Base-by-base conservation (phyloP, 2,888 invertebrate genomes). In the Quadroppia sp. region DNA sequence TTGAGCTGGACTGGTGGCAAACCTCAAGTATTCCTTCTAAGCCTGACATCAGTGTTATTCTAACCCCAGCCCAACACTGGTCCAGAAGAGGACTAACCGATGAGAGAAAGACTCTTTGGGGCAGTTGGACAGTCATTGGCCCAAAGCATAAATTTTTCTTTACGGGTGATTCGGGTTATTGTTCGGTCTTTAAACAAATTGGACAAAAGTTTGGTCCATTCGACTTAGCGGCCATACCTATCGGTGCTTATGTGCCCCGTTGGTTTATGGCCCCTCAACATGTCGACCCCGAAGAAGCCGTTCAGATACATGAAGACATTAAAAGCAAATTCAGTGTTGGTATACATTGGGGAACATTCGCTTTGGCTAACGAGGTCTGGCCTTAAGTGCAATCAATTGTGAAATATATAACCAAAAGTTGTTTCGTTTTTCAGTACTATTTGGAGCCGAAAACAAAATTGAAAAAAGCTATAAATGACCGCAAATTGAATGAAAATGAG, bases 261-360 rank as follows among this genome's bases (percentile, higher is more conserved):
- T 82, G 82, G 81, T 82, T 85, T 76, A 83, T 85, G 83, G 77
- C 78, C 28, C 78, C 80, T 15, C 84, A 84, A 76, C 85, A 85
- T 78, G 81, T 84, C 2, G 80, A 83, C 76, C 85, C 85, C 2
- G 81, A 79, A 61, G 84, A 86, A 77, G 84, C 85, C 4, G 82
- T 85, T 1, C 77, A 81, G 76, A 81, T 86, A 17, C 85, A 85
- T 78, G 72, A 80, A 76, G 82, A 85, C 76, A 76, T 85, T 17
- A 75, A 78, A 48, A 80, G 85, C 1, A 80, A 81, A 70, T 77
- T 80, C 59, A 83, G 83, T 30, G 76, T 85, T n/a, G 85, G 82
- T 17, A 83, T 85, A 53, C 85, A 86, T 79, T 86, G 85, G 85
- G 85, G 85, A 56, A 86, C 85, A 2, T 85, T 84, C 78, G 78